Base-by-base conservation (phyloP, 1,140 invertebrate genomes). In the Saccostrea cuccullata region DNA sequence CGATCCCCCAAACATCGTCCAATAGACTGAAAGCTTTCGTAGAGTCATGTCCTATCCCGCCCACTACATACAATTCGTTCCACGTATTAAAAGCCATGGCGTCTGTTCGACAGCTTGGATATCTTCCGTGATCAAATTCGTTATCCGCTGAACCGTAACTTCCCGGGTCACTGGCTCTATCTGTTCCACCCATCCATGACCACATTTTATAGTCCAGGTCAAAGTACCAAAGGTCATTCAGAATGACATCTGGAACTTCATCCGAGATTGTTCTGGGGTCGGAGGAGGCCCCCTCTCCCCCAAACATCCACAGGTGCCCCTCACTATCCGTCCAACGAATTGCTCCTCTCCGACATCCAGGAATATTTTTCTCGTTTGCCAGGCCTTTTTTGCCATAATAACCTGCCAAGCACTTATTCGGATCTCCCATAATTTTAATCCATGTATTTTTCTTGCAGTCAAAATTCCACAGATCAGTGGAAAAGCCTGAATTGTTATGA, bases 241-340 rank as follows among this genome's bases (percentile, higher is more conserved):
- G 70, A 55, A 90, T 86, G 56, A 86, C 90, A 13, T 86, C 73
- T 20, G 86, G 85, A 13, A 87, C 23, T 5, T 70, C 77, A 23
- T 30, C 55, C 8, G 87, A 82, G 11, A 86, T 55, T 6, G 85
- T 83, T 30, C 84, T 40, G 11, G 30, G 11, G 20, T 56, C 23
- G 8, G 36, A 40, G 73, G 90, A 89, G 15, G 83, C 85, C 13
- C 92, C 91, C 15, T 91, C 90, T 15, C 92, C 92, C 8, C 91
- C 92, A 87, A 92, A 92, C 86, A 93, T 85, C 92, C 92, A 93
- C 55, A 93, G 60, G 67, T 90, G 82, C 13, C 89, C 89, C 13
- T 67, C 64, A 5, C 88, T 77, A 82, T 93, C 91, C 11, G 86
- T 86, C 90, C 90, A 92, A 0, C 87, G 58, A 4, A 89, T 86